Base-by-base conservation (phyloP, 2,113 vertebrate genomes). In the Fregata magnificens region DNA sequence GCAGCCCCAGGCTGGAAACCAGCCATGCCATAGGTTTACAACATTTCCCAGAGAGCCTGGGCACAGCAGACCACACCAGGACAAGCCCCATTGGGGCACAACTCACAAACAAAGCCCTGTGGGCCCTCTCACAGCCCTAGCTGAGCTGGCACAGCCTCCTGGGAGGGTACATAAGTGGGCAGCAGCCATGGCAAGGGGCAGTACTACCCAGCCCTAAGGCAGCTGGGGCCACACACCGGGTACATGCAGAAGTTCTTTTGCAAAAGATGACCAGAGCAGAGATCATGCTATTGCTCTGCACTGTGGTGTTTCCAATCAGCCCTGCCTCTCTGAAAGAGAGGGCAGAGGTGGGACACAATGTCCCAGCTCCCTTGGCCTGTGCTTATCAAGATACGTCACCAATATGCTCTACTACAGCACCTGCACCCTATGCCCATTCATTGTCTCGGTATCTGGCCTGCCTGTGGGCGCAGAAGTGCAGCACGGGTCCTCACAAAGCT, bases 361-460 rank as follows among this genome's bases (percentile, higher is more conserved):
- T 25, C 34, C 38, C 45, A 44, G 70, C 44, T 45, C 25, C 29
- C 44, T 17, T 13, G 44, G 73, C 36, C 72, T 50, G 32, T 38
- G 59, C 40, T 73, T 45, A 2, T 11, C 13, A 1, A 19, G n/a
- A 3, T 7, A 5, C 1, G 3, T 16, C 63, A 21, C 49, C 32
- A 26, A 9, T 3, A 12, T 7, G 7, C 58, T 29, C 34, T 38
- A 3, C 36, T 24, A 1, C 70, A 42, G 15, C 77, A 13, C 24
- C 40, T 28, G 28, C 44, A 20, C 36, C 52, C 70, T 4, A 8
- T 7, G 50, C 58, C 38, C 19, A 0, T 6, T 2, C 47, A 0
- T 1, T 1, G 4, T 65, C 38, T 31, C 2, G 0, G 11, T 26
- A 2, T 16, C 56, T 13, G 61, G 4, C 29, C 61, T 45, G n/a